A percentile compares a stretch with the other conserved stretches of the same genome.
Evolutionary conservation across 35 echinoderm and acorn worm genomes (phyloP).

Genomic region (Eucidaris tribuloides): DNA sequence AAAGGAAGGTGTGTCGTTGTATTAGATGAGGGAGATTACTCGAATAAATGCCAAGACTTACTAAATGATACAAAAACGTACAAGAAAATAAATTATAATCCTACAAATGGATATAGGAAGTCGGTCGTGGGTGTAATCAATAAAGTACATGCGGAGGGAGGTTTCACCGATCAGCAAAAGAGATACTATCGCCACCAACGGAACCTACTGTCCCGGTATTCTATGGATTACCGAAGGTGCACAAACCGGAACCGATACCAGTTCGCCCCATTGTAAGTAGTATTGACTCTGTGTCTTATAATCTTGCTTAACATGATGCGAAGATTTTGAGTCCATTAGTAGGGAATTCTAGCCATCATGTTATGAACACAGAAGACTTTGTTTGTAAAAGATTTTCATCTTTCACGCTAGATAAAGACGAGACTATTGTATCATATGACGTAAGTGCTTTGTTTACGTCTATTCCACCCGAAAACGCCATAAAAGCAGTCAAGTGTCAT

Average conservation of each 20-base stretch:
- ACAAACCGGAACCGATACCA: not conserved
- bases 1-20: too few relatives aligned
- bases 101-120: too few relatives aligned
- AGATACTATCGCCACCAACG: not conserved
- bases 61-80: not conserved
- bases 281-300: not conserved
- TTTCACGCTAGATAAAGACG: too few relatives aligned
- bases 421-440: too few relatives aligned
- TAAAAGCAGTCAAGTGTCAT: too few relatives aligned
- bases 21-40: not conserved
- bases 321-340: not conserved
- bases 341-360: too few relatives aligned
- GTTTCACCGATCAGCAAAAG: not conserved
- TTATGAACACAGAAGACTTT: too few relatives aligned
- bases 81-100: not conserved
- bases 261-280: slow-evolving; percentile 1
- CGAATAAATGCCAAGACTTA: not conserved
- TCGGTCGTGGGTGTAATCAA: not conserved
- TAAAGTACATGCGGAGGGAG: not conserved
- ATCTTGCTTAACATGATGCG: not conserved
- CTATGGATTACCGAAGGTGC: slow-evolving; percentile 12
- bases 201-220: not conserved
- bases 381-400: too few relatives aligned
- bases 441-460: too few relatives aligned
- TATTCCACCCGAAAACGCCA: too few relatives aligned